Percentiles rank a stretch among this genome's conserved stretches.
These are phyloP conservation scores for Typhlichthys eigenmanni DNA, from an alignment of 2,797 vertebrate genomes.

Conservation along the genomic window DNA sequence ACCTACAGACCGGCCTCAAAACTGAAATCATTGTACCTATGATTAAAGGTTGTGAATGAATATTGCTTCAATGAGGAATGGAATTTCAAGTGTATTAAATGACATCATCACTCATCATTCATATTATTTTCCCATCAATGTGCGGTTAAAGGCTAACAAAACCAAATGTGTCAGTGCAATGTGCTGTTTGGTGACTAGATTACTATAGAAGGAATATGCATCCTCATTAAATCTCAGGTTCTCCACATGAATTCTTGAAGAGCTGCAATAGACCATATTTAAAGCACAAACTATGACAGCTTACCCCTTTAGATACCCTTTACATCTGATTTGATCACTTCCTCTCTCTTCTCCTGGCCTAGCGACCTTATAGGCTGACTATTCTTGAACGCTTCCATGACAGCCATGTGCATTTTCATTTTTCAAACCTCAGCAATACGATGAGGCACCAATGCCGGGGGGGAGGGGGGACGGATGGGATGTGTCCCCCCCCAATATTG, in stretches of 20 bases:
- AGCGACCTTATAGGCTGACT: too few relatives aligned
- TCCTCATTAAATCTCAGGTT: conserved; percentile 9
- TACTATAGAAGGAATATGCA: neutral
- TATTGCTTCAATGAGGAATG: conserved; percentile 24
- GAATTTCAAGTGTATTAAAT: conserved; percentile 3
- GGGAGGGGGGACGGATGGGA: too few relatives aligned
- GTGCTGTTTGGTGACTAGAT: neutral
- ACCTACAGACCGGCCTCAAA: conserved; percentile 3
- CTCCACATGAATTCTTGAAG: conserved; percentile 3
- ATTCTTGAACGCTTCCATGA: too few relatives aligned
- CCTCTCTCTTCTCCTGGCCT: too few relatives aligned
- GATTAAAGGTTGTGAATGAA: conserved; percentile 26
- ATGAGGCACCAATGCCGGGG: too few relatives aligned
- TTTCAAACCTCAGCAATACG: too few relatives aligned
- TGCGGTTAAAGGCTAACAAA: neutral
- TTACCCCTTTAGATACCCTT: too few relatives aligned
- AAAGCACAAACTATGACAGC: conserved; percentile 1
- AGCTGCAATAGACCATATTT: conserved; percentile 2
- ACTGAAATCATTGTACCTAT: neutral
- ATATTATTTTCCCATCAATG: conserved; percentile 1
- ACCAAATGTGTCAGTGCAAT: neutral
- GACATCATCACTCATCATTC: neutral
- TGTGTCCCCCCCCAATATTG: too few relatives aligned
- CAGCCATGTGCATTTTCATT: too few relatives aligned
- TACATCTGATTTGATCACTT: too few relatives aligned